A percentile compares a stretch with the other conserved stretches of the same genome.
These are phyloP conservation scores for Sinodicranocentrus sp. DNA, from an alignment of 2,888 invertebrate species.

Conservation along the genomic window DNA sequence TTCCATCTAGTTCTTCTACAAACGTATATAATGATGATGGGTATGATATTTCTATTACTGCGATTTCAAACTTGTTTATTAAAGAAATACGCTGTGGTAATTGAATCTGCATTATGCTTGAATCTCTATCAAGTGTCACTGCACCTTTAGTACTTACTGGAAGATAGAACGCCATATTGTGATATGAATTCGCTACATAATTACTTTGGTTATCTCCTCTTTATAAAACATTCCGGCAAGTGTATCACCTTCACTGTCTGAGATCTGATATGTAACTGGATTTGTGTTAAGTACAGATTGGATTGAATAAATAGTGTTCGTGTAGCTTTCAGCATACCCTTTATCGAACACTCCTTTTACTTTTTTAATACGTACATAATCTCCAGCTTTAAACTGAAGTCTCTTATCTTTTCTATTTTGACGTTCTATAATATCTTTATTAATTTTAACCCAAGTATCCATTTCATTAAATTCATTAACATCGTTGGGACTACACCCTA, in stretches of 20 bases:
- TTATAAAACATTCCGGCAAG: constrained; percentile 29
- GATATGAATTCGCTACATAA: not conserved
- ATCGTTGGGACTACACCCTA: constrained; percentile 32
- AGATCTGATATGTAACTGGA: constrained; percentile 33
- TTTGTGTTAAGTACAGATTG: not conserved
- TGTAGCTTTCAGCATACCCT: not conserved
- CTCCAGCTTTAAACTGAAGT: not conserved
- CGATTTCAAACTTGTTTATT: constrained; percentile 3
- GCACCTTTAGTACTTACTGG: too few relatives aligned
- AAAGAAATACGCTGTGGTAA: constrained; percentile 27
- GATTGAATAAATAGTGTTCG: constrained; percentile 8
- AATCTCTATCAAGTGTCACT: too few relatives aligned
- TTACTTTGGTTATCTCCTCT: constrained; percentile 9
- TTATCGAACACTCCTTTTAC: constrained; percentile 11
- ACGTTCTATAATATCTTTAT: not conserved
- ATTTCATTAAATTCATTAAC: constrained; percentile 43
- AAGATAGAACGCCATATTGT: too few relatives aligned
- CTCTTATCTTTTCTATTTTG: not conserved
- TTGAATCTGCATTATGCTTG: too few relatives aligned
- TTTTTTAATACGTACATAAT: constrained; percentile 14
- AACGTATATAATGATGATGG: not conserved
- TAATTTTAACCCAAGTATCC: constrained; percentile 40
- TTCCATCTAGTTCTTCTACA: not conserved
- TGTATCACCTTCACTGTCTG: constrained; percentile 17
- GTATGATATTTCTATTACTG: constrained; percentile 18